phyloP scores from a whole-genome alignment of 2,888 invertebrate genomes.

The Copidosoma aretas region DNA sequence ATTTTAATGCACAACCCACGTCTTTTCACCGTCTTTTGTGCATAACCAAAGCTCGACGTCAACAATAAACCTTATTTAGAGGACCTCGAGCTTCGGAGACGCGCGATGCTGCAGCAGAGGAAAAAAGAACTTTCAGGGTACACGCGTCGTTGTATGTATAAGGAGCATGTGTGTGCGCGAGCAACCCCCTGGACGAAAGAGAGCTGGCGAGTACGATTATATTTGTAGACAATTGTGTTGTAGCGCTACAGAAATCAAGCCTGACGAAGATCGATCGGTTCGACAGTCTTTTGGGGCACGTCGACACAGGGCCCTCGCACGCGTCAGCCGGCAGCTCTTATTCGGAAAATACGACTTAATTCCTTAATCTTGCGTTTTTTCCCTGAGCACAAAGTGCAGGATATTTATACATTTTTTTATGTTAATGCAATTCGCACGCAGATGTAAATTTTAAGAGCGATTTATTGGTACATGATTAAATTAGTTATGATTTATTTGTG shows the following conservation, averaged over 20 bases:
- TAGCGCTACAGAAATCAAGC: constrained; percentile 62
- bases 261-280: constrained; percentile 63
- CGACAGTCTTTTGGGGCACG: constrained; percentile 51
- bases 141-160: constrained; percentile 47
- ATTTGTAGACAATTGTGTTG: constrained; percentile 63
- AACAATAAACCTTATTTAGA: no score
- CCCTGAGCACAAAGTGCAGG: no score
- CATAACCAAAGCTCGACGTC: no score
- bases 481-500: no score
- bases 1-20: no score
- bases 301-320: constrained; percentile 53
- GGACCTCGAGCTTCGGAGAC: background rate
- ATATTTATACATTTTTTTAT: no score
- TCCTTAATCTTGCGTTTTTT: constrained; percentile 33
- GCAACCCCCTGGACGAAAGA: background rate
- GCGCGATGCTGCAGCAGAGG: constrained; percentile 52
- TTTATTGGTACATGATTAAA: no score
- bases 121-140: constrained; percentile 56
- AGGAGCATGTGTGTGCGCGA: background rate
- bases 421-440: no score
- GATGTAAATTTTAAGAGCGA: no score
- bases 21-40: background rate
- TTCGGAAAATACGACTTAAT: constrained; percentile 10
- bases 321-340: no score
- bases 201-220: constrained; percentile 58